These are phyloP conservation scores for Falco novaeseelandiae DNA, from an alignment of 2,797 vertebrate species.

Conservation along the genomic window DNA sequence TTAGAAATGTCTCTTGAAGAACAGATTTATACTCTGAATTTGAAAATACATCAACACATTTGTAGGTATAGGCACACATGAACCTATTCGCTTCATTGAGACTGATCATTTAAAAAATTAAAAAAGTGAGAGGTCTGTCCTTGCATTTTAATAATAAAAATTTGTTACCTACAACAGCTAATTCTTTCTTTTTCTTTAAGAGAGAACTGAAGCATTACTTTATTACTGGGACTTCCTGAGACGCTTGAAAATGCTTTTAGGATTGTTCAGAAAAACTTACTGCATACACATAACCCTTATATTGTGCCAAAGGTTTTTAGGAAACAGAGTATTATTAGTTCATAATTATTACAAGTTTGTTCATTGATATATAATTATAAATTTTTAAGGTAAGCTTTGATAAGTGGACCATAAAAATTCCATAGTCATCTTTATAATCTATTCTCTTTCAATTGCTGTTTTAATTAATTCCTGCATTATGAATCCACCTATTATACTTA, in stretches of 20 bases:
- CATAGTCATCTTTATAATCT: neutral
- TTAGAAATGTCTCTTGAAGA: neutral
- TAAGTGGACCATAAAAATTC: neutral
- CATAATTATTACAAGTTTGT: neutral
- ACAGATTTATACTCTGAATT: neutral
- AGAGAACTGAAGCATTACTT: neutral
- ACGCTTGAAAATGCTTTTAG: neutral
- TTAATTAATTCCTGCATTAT: neutral
- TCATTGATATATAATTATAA: neutral
- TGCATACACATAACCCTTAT: neutral
- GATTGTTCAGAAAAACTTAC: neutral
- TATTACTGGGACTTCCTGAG: neutral
- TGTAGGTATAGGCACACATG: neutral
- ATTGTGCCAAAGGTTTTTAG: neutral
- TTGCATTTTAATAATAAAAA: neutral
- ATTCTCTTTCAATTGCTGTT: neutral
- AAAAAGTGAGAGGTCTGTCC: neutral
- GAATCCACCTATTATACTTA: neutral
- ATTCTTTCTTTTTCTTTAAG: neutral
- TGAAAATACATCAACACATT: neutral
- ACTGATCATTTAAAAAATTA: neutral
- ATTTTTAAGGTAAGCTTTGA: neutral
- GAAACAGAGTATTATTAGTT: neutral
- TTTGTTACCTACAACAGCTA: neutral
- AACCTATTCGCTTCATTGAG: neutral